Percentiles rank a stretch among this genome's conserved stretches.
Evolutionary conservation across 2,797 vertebrate genomes (phyloP).

Genomic region (Onychomys arenicola): DNA sequence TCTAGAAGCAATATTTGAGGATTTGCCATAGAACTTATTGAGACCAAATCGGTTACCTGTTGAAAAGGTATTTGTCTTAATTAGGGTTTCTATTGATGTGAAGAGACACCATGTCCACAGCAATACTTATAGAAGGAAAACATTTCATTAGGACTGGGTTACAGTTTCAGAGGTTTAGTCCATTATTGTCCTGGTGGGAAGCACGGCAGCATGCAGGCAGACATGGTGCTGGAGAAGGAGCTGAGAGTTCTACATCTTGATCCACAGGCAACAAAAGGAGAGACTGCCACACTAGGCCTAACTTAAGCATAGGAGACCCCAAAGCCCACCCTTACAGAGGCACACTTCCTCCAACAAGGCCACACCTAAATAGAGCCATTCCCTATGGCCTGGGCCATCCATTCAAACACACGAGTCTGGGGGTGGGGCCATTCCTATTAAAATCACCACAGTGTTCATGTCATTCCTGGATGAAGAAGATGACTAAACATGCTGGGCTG

Average conservation of each 20-base stretch:
- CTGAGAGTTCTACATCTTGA: neutral
- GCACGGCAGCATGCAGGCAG: neutral
- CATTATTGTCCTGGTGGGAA: neutral
- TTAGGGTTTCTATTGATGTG: neutral
- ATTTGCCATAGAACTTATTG: neutral
- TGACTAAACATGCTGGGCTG: neutral
- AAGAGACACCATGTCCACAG: neutral
- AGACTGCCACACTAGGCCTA: neutral
- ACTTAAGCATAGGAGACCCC: neutral
- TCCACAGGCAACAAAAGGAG: neutral
- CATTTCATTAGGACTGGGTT: neutral
- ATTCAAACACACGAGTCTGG: neutral
- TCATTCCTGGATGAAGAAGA: neutral
- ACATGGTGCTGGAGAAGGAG: neutral
- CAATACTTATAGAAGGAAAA: neutral
- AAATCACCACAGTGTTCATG: neutral
- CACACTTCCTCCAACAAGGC: neutral
- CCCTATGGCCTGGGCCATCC: neutral
- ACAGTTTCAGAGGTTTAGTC: neutral
- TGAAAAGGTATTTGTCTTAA: neutral
- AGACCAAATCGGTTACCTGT: neutral
- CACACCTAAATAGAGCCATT: neutral
- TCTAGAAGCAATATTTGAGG: neutral
- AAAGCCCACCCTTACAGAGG: neutral
- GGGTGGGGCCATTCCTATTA: neutral